Evolutionary conservation across 2,797 vertebrate species (phyloP), one percentile per base, ranked within the genome.

Genomic region (Sebastes melanostomus): DNA sequence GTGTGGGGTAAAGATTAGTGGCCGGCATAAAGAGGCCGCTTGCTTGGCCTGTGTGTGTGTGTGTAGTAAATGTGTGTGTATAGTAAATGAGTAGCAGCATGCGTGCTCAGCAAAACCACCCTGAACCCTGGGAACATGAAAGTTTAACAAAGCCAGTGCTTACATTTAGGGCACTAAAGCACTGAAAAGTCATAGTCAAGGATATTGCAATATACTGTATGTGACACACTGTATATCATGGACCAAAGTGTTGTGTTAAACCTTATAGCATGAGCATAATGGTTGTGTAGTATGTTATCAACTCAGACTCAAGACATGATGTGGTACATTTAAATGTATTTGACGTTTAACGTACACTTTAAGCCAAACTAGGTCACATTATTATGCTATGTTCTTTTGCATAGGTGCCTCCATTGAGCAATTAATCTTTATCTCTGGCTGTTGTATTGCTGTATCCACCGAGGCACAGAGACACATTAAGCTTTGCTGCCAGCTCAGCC

Each of bases 61-160:
- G 20, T 70, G 55, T 62, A 60, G 62, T 73, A 20, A 65, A 81
- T 79, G 63, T 62, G 74, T 18, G 30, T 32, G 30, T 34, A 0
- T 54, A 65, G 62, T 73, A n/a, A 66, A 82, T 80, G 63, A 42
- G 74, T 20, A 75, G 77, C 7, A 32, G 25, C 18, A 32, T 75
- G 77, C 73, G 2, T 7, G 75, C 67, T 88, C 87, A 84, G 81
- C 77, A 77, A 75, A 89, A 81, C 67, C 63, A 54, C n/a, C 78
- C 66, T 42, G 71, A 78, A 62, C 7, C 59, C 66, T 1, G 3
- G 16, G 34, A 79, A 68, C 82, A 89, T 83, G 38, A 81, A 85
- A 81, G 78, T 88, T 86, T 86, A 89, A 89, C 88, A 83, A 87
- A 83, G 80, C 56, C 18, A 1, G 46, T 16, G 46, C 58, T 78